A percentile compares a stretch with the other conserved stretches of the same genome.
Conservation (phyloP, 2,113 vertebrate genomes). For the Poeciliopsis turrubarensis region DNA sequence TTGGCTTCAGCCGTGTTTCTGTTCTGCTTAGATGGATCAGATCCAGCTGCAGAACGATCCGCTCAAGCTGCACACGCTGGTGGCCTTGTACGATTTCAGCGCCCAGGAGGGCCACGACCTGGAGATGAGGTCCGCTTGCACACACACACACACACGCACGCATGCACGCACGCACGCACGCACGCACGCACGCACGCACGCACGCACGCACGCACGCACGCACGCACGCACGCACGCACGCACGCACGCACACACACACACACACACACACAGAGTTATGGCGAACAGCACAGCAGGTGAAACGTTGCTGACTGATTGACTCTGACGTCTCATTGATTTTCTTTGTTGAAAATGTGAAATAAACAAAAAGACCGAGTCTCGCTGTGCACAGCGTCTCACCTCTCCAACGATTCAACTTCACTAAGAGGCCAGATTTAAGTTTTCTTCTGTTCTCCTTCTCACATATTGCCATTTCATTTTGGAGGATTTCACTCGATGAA, state of each 20-base stretch:
- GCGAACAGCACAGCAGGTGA: conserved; percentile 8
- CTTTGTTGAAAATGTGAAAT: conserved; percentile 5
- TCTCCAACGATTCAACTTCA: neutral
- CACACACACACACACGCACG: neutral
- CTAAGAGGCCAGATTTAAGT: conserved; percentile 10
- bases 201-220: neutral
- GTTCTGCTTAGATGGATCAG: conserved; percentile 65
- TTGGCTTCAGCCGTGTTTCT: conserved; percentile 34
- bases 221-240: neutral
- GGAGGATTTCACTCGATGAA: neutral
- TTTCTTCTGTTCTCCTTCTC: neutral
- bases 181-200: neutral
- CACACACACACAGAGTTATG: neutral
- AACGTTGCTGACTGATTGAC: neutral
- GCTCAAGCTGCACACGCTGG: conserved; percentile 88
- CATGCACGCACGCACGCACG: neutral
- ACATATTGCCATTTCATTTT: neutral
- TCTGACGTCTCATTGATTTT: neutral
- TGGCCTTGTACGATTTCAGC: conserved; percentile 95
- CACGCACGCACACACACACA: neutral
- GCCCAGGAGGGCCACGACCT: conserved; percentile 94
- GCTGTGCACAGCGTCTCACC: neutral
- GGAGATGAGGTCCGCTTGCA: conserved; percentile 89
- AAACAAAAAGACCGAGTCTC: neutral
- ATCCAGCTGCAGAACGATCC: conserved; percentile 80